phyloP scores from a whole-genome alignment of 2,797 vertebrate species.

The Syngnathus acus region DNA sequence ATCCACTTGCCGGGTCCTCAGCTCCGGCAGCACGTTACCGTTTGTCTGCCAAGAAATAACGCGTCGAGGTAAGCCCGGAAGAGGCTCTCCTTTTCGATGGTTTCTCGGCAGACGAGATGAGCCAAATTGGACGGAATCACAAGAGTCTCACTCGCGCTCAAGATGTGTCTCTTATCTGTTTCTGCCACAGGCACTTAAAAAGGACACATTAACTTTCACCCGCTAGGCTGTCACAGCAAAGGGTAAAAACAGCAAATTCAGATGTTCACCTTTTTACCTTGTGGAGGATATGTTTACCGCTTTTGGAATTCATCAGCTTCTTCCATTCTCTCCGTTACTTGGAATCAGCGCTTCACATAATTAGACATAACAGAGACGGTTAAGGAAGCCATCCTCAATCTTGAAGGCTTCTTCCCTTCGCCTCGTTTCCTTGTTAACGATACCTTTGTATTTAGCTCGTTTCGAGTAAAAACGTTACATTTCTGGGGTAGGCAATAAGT shows the following conservation, averaged over 20 bases:
- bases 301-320: conserved; percentile 13
- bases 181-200: conserved; percentile 32
- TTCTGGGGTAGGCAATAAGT: too few relatives aligned
- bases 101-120: conserved; percentile 23
- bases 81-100: conserved; percentile 20
- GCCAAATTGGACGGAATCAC: conserved; percentile 32
- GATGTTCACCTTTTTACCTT: conserved; percentile 23
- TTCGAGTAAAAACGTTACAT: too few relatives aligned
- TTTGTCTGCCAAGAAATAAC: not conserved
- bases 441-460: not conserved
- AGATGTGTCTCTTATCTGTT: conserved; percentile 26
- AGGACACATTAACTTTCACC: conserved; percentile 31
- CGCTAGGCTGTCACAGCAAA: conserved; percentile 7
- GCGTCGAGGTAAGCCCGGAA: conserved; percentile 16
- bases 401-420: not conserved
- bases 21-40: conserved; percentile 13
- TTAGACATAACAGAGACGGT: not conserved
- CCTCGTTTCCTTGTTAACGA: not conserved
- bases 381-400: not conserved
- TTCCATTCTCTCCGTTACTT: not conserved
- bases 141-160: conserved; percentile 16
- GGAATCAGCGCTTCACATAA: not conserved
- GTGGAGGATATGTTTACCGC: conserved; percentile 13
- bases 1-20: conserved; percentile 14
- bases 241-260: conserved; percentile 24